Percentiles rank a stretch among this genome's conserved stretches.
Conservation (phyloP, 2,113 vertebrate species). For the Astatotilapia flaviijosephi region DNA sequence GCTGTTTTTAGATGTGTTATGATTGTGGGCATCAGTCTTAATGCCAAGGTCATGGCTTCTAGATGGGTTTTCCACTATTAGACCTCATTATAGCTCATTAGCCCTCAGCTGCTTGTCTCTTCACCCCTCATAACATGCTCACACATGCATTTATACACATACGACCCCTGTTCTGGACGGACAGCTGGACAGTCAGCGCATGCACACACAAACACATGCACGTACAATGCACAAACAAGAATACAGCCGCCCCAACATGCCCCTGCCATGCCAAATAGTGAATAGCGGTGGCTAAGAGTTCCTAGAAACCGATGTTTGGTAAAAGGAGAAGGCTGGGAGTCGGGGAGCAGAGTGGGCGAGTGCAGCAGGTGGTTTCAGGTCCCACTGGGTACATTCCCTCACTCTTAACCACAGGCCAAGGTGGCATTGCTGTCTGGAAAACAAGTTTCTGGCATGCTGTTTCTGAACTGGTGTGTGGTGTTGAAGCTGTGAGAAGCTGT, state of each 20-base stretch:
- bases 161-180: slow-evolving; percentile 24
- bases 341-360: slow-evolving; percentile 45
- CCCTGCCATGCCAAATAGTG: slow-evolving; percentile 52
- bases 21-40: slow-evolving; percentile 62
- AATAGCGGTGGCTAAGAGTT: slow-evolving; percentile 57
- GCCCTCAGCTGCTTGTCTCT: slow-evolving; percentile 69
- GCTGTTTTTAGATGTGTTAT: slow-evolving; percentile 69
- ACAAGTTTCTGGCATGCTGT: slow-evolving; percentile 53
- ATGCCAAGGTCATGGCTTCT: slow-evolving; percentile 69
- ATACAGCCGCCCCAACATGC: slow-evolving; percentile 15
- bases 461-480: neutral
- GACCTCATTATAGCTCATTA: slow-evolving; percentile 77
- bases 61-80: slow-evolving; percentile 75
- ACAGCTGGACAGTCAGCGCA: slow-evolving; percentile 34
- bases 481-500: neutral
- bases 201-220: slow-evolving; percentile 21
- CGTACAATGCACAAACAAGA: slow-evolving; percentile 41
- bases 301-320: slow-evolving; percentile 68
- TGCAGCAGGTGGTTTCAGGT: slow-evolving; percentile 72
- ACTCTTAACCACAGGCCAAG: slow-evolving; percentile 41
- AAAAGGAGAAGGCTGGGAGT: slow-evolving; percentile 71
- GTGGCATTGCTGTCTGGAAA: slow-evolving; percentile 61
- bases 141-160: slow-evolving; percentile 28
- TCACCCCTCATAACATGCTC: slow-evolving; percentile 45
- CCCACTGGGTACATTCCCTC: slow-evolving; percentile 62